phyloP scores from a whole-genome alignment of 2,888 invertebrate species.

The Melitaea athalia region DNA sequence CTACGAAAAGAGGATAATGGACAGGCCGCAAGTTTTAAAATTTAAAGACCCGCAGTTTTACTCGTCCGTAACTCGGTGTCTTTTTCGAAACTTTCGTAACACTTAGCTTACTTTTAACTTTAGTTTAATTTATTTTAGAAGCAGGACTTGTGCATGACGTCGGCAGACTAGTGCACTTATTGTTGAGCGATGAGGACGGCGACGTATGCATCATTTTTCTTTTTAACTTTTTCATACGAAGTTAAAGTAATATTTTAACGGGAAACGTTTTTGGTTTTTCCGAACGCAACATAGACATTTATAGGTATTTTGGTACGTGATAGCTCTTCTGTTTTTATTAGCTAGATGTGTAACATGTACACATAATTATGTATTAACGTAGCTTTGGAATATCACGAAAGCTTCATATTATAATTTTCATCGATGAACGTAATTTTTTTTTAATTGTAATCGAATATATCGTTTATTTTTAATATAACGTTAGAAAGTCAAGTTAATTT shows the following conservation, averaged over 20 bases:
- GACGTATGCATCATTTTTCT: neutral
- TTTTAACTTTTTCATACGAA: neutral
- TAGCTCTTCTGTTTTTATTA: no score
- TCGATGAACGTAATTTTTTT: no score
- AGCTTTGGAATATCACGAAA: no score
- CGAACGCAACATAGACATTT: neutral
- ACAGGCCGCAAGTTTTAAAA: slow-evolving; percentile 18
- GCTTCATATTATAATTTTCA: no score
- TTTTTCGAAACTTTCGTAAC: slow-evolving; percentile 13
- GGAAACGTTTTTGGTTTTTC: neutral
- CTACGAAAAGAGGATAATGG: slow-evolving; percentile 33
- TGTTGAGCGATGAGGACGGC: slow-evolving; percentile 5
- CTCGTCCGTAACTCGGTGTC: slow-evolving; percentile 9
- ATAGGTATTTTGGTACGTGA: no score
- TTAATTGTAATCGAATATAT: no score
- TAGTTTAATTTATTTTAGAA: neutral
- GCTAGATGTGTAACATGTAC: no score
- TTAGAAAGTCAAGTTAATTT: no score
- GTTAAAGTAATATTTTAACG: neutral
- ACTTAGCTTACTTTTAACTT: neutral
- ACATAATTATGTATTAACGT: no score
- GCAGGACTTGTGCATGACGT: neutral
- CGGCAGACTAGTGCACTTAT: slow-evolving; percentile 14
- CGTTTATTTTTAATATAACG: no score
- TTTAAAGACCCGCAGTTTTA: slow-evolving; percentile 20